Evolutionary conservation across 2,113 vertebrate genomes (phyloP), one percentile per base, ranked within the genome.

Genomic region (Forbesichthys papilliferus): DNA sequence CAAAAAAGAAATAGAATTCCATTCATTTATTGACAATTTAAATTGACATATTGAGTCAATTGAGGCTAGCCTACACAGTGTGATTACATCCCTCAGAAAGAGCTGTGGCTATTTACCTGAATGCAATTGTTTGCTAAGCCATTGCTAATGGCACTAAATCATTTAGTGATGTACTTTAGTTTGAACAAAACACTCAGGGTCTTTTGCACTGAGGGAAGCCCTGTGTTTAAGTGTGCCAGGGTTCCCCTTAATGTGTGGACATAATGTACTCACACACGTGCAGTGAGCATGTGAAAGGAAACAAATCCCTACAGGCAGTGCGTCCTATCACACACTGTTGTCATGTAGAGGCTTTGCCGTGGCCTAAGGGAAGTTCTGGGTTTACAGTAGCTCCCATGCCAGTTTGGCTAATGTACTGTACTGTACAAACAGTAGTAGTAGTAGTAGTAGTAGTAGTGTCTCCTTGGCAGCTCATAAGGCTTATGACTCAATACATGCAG

Each of bases 141-240:
- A 5, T 1, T 42, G 7, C 75, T 84, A 86, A 83, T 78, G 76
- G 79, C 77, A 72, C 81, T 88, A 81, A 89, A 90, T 89, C 34
- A 90, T 85, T 89, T 62, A 90, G 78, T 33, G 61, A 36, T 20
- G 16, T 69, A 73, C 81, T 78, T 84, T 85, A 27, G 74, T 77
- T 86, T 88, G 84, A 68, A 71, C 78, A 73, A 84, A 84, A 75
- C 75, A 81, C 74, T 84, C 66, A 57, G 62, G 68, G 80, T 82
- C 69, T 78, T 69, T 61, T 1, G 51, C 60, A 77, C 81, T 74
- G 42, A 57, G 62, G 79, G 76, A 85, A 82, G 64, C 69, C 66
- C 59, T 57, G 69, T 84, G 79, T 77, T 81, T 81, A 63, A 58
- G 48, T 58, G 69, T 59, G 68, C 70, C 69, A 51, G 59, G 73